Evolutionary conservation across 2,113 vertebrate species (phyloP).

Genomic region (Urocitellus parryii): DNA sequence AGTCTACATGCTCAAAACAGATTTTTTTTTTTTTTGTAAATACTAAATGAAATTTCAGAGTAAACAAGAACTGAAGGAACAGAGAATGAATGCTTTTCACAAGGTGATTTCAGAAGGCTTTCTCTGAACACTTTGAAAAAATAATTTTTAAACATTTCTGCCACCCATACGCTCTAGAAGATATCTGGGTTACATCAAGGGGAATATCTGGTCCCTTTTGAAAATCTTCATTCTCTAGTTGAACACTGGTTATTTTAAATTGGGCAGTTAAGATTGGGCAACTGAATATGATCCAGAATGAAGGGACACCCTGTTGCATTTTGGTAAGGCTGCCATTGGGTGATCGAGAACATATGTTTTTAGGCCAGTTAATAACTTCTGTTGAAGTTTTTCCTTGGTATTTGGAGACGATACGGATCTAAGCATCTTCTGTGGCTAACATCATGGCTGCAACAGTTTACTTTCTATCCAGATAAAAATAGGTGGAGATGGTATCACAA

Average conservation of each 20-base stretch:
- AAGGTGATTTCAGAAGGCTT: neutral
- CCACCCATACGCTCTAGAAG: neutral
- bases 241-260: neutral
- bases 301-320: neutral
- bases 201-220: neutral
- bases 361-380: neutral
- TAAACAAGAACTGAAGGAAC: neutral
- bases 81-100: neutral
- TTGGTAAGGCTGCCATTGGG: neutral
- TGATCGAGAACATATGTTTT: neutral
- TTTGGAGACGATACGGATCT: neutral
- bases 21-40: neutral
- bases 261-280: neutral
- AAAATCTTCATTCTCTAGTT: neutral
- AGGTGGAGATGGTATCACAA: neutral
- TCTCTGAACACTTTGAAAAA: neutral
- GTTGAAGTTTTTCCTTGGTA: neutral
- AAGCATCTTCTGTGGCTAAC: neutral
- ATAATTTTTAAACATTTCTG: neutral
- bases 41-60: neutral
- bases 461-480: neutral
- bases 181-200: neutral
- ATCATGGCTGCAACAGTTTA: neutral
- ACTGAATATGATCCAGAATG: neutral
- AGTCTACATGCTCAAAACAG: neutral